Base-by-base conservation (phyloP, 2,888 invertebrate genomes). In the Trissolcus japonicus region DNA sequence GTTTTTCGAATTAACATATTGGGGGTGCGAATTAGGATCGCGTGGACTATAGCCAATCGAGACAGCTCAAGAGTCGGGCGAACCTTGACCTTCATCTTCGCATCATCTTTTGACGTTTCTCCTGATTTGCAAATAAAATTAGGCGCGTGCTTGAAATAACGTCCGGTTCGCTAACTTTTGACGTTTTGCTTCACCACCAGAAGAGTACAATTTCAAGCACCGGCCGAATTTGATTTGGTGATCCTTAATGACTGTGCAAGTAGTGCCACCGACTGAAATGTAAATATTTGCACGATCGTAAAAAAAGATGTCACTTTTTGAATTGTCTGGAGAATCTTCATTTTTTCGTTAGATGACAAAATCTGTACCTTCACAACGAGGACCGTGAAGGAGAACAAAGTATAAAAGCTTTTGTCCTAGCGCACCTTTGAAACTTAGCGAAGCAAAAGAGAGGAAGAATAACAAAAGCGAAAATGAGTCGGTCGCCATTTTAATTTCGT, bases 201-300 rank as follows among this genome's bases (percentile, higher is more conserved):
- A 50, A 48, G 16, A 48, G 48, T 16, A 13, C 4, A 40, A 53
- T 74, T 72, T 76, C 77, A 78, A 78, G 73, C 78, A 78, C 78
- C 13, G 48, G 59, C 60, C 66, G 46, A 46, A 68, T 60, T 63
- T 63, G 19, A 57, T 50, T 53, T 19, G 41, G 29, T 54, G 51
- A 60, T 43, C 43, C 50, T 73, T 1, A 63, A 41, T 73, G 69
- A 69, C 48, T 77, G 72, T 50, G 41, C 50, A 72, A 54, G 76
- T 13, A 66, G 61, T 69, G 41, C 21, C 66, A 74, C 46, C 78
- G 73, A 78, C 78, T 80, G 80, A 80, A 79, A 79, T 81, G 80
- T 82, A 82, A 81, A 81, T 81, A 80, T 75, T 74, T 82, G 82
- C 80, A 81, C 80, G 80, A 61, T 76, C 80, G 80, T 79, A 79